Percentiles rank a stretch among this genome's conserved stretches.
These are phyloP conservation scores for Sabatieria punctata DNA, from an alignment of 2,888 invertebrate species.

Conservation along the genomic window DNA sequence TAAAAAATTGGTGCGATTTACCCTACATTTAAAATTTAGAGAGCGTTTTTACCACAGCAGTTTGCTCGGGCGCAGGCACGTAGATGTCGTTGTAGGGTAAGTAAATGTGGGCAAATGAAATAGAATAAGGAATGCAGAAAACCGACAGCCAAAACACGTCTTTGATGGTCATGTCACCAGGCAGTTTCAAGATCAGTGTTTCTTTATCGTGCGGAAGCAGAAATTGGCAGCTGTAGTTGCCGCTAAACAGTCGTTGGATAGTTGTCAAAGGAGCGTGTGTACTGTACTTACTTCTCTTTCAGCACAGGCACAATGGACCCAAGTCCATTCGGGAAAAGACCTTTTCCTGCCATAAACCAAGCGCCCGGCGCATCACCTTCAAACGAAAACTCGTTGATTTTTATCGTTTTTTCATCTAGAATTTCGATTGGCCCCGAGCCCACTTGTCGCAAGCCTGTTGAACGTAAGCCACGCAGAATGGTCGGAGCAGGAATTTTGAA, in stretches of 20 bases:
- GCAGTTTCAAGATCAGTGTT: constrained; percentile 22
- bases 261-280: too few relatives aligned
- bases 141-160: constrained; percentile 25
- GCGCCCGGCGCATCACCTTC: constrained; percentile 22
- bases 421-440: constrained; percentile 15
- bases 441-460: constrained; percentile 12
- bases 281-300: neutral
- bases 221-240: constrained; percentile 23
- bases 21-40: too few relatives aligned
- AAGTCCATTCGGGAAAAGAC: constrained; percentile 21
- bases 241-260: too few relatives aligned
- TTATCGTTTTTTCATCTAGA: constrained; percentile 26
- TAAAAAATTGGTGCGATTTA: too few relatives aligned
- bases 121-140: constrained; percentile 22
- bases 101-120: constrained; percentile 26
- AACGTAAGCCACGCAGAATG: constrained; percentile 17
- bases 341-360: constrained; percentile 30
- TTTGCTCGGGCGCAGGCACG: too few relatives aligned
- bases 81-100: constrained; percentile 25
- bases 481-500: constrained; percentile 19
- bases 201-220: constrained; percentile 22
- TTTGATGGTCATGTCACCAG: constrained; percentile 22
- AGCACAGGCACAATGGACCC: constrained; percentile 26
- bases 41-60: too few relatives aligned
- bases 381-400: constrained; percentile 21